Evolutionary conservation across 2,797 vertebrate species (phyloP).

Genomic region (Anolis apletophallus): DNA sequence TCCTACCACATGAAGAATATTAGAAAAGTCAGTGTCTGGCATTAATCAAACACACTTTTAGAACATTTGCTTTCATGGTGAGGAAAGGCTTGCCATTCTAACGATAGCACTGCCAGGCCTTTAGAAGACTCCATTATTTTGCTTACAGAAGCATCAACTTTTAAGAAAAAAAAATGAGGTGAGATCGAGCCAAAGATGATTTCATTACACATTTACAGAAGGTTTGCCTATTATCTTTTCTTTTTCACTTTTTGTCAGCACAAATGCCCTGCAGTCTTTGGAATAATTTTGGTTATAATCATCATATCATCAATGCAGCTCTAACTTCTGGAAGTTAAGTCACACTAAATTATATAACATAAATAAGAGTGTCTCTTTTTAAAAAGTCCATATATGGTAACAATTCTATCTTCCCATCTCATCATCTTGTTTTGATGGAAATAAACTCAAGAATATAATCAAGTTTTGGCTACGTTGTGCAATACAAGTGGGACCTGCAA

Average conservation of each 20-base stretch:
- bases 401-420: background rate
- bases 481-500: background rate
- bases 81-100: constrained; percentile 59
- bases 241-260: constrained; percentile 60
- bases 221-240: constrained; percentile 55
- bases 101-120: constrained; percentile 73
- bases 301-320: constrained; percentile 57
- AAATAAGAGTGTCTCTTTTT: constrained; percentile 7
- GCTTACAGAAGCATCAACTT: constrained; percentile 64
- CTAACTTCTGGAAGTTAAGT: constrained; percentile 58
- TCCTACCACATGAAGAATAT: constrained; percentile 40
- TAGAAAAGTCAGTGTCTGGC: constrained; percentile 67
- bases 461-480: background rate
- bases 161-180: constrained; percentile 16
- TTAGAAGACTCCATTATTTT: constrained; percentile 72
- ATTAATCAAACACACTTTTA: constrained; percentile 73
- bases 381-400: constrained; percentile 1
- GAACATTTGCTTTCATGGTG: constrained; percentile 58
- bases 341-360: constrained; percentile 59
- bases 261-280: constrained; percentile 62
- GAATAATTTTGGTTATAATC: constrained; percentile 57
- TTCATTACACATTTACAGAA: constrained; percentile 65
- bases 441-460: background rate
- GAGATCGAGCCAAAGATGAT: constrained; percentile 67
- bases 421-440: background rate